phyloP scores from a whole-genome alignment of 2,113 vertebrate species.

The Myotis davidii region DNA sequence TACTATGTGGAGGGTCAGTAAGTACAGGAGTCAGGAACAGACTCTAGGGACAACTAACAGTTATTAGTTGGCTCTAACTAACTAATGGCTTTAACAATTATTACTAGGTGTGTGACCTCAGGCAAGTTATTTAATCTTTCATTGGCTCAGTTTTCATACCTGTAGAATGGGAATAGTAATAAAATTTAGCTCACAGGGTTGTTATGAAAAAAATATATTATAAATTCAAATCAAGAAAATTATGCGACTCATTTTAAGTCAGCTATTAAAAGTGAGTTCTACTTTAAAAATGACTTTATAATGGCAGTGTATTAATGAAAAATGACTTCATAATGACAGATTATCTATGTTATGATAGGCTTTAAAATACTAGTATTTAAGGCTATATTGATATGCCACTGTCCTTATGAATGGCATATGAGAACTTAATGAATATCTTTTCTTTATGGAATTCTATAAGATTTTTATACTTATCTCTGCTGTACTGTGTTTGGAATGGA shows the following conservation, averaged over 20 bases:
- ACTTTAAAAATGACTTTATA: background rate
- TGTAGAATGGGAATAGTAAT: background rate
- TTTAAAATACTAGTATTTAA: background rate
- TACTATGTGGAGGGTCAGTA: background rate
- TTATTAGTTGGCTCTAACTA: no score
- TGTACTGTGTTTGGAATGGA: background rate
- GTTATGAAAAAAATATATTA: background rate
- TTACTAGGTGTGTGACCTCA: background rate
- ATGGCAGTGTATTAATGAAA: background rate
- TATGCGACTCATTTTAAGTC: background rate
- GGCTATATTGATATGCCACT: background rate
- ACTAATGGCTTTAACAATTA: background rate
- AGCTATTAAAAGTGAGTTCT: background rate
- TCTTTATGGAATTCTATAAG: background rate
- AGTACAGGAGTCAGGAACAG: background rate
- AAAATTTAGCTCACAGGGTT: background rate
- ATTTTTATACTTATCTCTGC: background rate
- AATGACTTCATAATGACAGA: background rate
- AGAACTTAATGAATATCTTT: background rate
- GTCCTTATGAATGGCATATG: no score
- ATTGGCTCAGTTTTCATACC: background rate
- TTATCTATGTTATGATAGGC: background rate
- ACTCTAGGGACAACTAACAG: background rate
- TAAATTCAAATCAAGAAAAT: background rate
- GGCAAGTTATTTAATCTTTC: background rate